Evolutionary conservation across 2,888 invertebrate genomes (phyloP).

Genomic region (Ferdinandea cuprea): DNA sequence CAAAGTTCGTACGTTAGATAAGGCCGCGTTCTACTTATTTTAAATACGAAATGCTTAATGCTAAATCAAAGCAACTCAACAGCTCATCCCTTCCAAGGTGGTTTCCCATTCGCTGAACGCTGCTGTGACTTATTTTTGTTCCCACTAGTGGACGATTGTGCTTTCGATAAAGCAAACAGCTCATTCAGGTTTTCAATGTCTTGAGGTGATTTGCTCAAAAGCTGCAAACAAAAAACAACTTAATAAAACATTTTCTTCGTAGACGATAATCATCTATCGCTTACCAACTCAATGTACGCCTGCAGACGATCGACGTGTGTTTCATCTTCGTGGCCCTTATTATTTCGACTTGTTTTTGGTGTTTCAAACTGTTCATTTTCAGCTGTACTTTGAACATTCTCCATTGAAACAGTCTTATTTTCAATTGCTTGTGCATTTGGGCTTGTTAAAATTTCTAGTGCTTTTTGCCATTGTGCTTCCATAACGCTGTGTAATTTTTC

Average conservation of each 20-base stretch:
- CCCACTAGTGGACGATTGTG: slow-evolving; percentile 71
- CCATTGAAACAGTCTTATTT: slow-evolving; percentile 74
- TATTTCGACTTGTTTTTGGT: slow-evolving; percentile 79
- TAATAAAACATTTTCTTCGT: background rate
- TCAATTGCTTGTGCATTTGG: slow-evolving; percentile 77
- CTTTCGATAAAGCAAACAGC: slow-evolving; percentile 78
- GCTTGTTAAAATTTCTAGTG: slow-evolving; percentile 87
- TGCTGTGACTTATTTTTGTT: slow-evolving; percentile 75
- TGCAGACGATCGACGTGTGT: slow-evolving; percentile 80
- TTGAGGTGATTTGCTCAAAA: slow-evolving; percentile 84
- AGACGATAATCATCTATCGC: slow-evolving; percentile 1
- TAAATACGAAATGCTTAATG: slow-evolving; percentile 20
- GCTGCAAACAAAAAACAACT: slow-evolving; percentile 78
- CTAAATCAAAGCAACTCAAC: background rate
- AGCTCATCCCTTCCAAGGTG: slow-evolving; percentile 79
- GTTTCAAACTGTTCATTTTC: slow-evolving; percentile 80
- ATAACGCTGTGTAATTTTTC: slow-evolving; percentile 90
- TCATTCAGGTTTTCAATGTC: slow-evolving; percentile 81
- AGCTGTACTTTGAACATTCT: slow-evolving; percentile 75
- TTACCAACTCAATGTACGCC: slow-evolving; percentile 81
- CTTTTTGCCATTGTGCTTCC: slow-evolving; percentile 92
- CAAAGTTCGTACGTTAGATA: background rate
- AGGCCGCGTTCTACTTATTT: slow-evolving; percentile 12
- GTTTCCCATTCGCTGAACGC: slow-evolving; percentile 76
- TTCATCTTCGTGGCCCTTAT: slow-evolving; percentile 77